Evolutionary conservation across 2,888 invertebrate species (phyloP).

Genomic region (Oscheius myriophilus): DNA sequence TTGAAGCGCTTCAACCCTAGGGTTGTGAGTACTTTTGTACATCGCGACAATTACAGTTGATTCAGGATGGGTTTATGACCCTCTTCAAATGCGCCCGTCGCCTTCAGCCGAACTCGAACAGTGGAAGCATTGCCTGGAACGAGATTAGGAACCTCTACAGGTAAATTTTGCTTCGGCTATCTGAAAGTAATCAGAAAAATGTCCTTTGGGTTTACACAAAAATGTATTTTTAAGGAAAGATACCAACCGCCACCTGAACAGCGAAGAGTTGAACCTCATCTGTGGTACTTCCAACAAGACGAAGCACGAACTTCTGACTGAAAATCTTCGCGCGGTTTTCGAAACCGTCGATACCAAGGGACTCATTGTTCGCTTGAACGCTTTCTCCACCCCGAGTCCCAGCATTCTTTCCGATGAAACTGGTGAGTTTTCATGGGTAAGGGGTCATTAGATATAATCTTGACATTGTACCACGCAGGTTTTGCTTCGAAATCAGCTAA

Average conservation of each 20-base stretch:
- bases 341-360: constrained; percentile 25
- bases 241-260: constrained; percentile 22
- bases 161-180: too few species aligned
- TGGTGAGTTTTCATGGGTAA: constrained; percentile 1
- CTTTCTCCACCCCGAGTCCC: constrained; percentile 10
- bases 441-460: too few species aligned
- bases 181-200: too few species aligned
- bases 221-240: constrained; percentile 30
- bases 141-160: constrained; percentile 26
- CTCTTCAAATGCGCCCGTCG: constrained; percentile 12
- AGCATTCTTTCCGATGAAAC: not conserved
- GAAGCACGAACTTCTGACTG: constrained; percentile 24
- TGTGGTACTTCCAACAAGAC: constrained; percentile 17
- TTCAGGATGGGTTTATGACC: constrained; percentile 7
- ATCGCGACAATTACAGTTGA: too few species aligned
- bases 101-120: constrained; percentile 4
- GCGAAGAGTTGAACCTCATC: constrained; percentile 29
- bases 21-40: not conserved
- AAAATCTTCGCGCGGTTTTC: not conserved
- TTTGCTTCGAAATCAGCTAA: too few species aligned
- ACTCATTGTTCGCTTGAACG: constrained; percentile 10
- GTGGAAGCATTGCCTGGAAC: constrained; percentile 26
- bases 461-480: too few species aligned
- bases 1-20: constrained; percentile 14
- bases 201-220: too few species aligned